phyloP scores from a whole-genome alignment of 92 coral and sea anemone genomes.

The Porites evermanni region DNA sequence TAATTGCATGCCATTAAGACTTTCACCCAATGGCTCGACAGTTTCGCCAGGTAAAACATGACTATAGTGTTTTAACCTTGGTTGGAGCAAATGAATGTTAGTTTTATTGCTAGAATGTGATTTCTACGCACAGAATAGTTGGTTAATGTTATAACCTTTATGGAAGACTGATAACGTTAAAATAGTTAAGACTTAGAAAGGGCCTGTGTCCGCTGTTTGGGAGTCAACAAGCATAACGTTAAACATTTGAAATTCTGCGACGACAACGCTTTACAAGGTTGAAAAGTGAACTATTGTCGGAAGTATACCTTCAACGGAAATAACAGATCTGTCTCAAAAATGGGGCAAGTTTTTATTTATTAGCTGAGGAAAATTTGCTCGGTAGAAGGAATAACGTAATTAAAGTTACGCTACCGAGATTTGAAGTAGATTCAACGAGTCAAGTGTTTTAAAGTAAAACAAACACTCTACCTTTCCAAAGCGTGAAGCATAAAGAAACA shows the following conservation, averaged over 20 bases:
- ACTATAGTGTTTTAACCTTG: not conserved
- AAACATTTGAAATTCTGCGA: no score
- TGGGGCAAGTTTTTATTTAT: not conserved
- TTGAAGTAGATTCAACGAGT: not conserved
- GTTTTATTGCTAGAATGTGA: not conserved
- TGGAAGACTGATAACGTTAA: no score
- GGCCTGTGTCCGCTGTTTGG: not conserved
- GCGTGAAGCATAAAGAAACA: not conserved
- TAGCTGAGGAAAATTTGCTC: not conserved
- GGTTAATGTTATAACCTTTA: no score
- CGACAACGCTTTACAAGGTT: no score
- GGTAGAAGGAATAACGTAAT: conserved; percentile 4
- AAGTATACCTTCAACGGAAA: not conserved
- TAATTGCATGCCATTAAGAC: not conserved
- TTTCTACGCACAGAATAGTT: not conserved
- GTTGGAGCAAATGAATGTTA: not conserved
- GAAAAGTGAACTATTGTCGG: not conserved
- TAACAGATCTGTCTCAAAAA: not conserved
- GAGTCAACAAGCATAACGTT: no score
- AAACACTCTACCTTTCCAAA: not conserved
- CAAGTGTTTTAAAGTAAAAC: not conserved
- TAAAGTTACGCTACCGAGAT: conserved; percentile 15
- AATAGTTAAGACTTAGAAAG: not conserved
- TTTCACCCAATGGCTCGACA: not conserved
- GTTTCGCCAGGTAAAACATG: not conserved